A percentile compares a stretch with the other conserved stretches of the same genome.
Conservation (phyloP, 2,797 vertebrate species). For the Benthosema pterotum region DNA sequence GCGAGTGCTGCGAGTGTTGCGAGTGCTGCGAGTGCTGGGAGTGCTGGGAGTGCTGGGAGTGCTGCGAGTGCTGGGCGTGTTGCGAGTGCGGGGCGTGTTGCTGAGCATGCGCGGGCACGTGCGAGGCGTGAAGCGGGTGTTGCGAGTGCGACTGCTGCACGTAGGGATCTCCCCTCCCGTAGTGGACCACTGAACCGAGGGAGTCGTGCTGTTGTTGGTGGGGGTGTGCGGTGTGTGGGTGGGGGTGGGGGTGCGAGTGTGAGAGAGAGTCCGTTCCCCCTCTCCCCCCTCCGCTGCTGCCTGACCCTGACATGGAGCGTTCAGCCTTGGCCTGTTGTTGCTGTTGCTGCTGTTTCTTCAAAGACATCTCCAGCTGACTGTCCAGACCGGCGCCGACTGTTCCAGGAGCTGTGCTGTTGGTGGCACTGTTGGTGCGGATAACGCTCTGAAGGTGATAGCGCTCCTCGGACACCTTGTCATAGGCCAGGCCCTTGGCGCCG, state of each 20-base stretch:
- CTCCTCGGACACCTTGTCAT: conserved; percentile 87
- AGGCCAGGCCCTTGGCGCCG: conserved; percentile 72
- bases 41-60: conserved; percentile 65
- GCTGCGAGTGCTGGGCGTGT: conserved; percentile 70
- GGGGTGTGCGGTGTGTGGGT: conserved; percentile 42
- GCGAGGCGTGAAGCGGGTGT: conserved; percentile 73
- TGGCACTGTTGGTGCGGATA: conserved; percentile 85
- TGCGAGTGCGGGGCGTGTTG: conserved; percentile 72
- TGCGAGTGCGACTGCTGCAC: conserved; percentile 71
- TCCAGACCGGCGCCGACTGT: conserved; percentile 70
- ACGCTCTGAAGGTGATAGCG: conserved; percentile 90
- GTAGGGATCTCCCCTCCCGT: conserved; percentile 72
- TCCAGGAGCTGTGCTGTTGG: conserved; percentile 59
- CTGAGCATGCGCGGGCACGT: conserved; percentile 75
- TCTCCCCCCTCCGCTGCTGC: conserved; percentile 70
- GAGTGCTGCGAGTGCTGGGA: conserved; percentile 72
- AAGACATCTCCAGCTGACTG: conserved; percentile 82
- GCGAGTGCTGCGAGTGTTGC: conserved; percentile 64
- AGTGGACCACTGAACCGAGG: conserved; percentile 72
- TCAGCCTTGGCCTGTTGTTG: conserved; percentile 64
- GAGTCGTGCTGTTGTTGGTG: conserved; percentile 69
- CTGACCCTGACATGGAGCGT: conserved; percentile 72
- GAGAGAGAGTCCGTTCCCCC: conserved; percentile 63
- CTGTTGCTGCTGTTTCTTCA: conserved; percentile 81
- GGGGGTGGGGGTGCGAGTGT: conserved; percentile 51